Evolutionary conservation across 2,113 vertebrate species (phyloP).

Genomic region (Sander lucioperca): DNA sequence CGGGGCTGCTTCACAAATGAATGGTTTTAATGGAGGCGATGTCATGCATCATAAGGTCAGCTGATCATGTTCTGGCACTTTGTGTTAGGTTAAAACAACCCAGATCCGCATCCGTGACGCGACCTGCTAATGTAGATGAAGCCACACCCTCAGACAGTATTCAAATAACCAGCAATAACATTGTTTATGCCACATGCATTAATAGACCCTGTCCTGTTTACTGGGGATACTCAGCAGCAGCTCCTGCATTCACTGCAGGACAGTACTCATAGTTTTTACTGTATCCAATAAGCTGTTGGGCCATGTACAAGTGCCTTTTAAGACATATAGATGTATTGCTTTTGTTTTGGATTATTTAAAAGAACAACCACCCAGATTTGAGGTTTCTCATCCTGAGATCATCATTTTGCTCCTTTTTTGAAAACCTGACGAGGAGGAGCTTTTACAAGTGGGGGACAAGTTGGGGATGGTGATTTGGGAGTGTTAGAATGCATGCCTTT

Average conservation of each 20-base stretch:
- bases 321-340: neutral
- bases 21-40: constrained; percentile 27
- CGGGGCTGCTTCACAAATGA: neutral
- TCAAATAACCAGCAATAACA: neutral
- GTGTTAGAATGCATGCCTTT: neutral
- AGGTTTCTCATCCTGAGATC: too few relatives aligned
- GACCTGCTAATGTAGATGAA: constrained; percentile 49
- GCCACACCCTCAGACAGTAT: constrained; percentile 65
- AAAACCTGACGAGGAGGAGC: neutral
- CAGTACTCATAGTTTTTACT: neutral
- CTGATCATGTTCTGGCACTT: constrained; percentile 8
- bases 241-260: constrained; percentile 1
- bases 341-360: neutral
- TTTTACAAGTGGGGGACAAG: neutral
- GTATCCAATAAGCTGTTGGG: neutral
- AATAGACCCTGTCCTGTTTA: constrained; percentile 50
- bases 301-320: neutral
- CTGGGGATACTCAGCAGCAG: neutral
- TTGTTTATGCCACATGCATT: constrained; percentile 51
- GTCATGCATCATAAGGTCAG: constrained; percentile 49
- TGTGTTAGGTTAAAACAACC: constrained; percentile 1
- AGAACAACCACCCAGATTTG: neutral
- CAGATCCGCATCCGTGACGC: constrained; percentile 54
- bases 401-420: too few relatives aligned
- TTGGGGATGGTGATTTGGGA: neutral